phyloP scores from a whole-genome alignment of 2,797 vertebrate species.

The Chaunax sp. region DNA sequence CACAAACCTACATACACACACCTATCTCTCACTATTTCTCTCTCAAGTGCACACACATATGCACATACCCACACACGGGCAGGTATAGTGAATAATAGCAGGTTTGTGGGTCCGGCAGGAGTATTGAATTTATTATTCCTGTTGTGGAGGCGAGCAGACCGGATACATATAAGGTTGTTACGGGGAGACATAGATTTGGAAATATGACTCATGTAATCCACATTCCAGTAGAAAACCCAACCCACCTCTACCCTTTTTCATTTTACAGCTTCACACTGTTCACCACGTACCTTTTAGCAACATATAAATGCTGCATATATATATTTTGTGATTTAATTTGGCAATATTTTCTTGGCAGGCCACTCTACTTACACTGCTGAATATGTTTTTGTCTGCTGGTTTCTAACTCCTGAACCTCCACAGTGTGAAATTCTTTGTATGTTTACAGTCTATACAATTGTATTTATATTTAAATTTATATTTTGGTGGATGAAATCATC shows the following conservation, averaged over 20 bases:
- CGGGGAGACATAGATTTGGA: constrained; percentile 66
- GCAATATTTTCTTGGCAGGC: too few species aligned
- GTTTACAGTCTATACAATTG: too few species aligned
- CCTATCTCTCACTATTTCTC: constrained; percentile 3
- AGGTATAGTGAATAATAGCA: constrained; percentile 58
- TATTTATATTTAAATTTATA: too few species aligned
- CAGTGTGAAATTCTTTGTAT: too few species aligned
- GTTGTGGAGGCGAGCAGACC: constrained; percentile 61
- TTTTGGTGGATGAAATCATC: too few species aligned
- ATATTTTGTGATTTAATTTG: too few species aligned
- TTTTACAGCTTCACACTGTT: constrained; percentile 52
- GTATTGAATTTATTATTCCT: constrained; percentile 68
- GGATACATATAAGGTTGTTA: constrained; percentile 56
- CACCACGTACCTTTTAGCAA: constrained; percentile 48
- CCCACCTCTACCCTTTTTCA: constrained; percentile 35
- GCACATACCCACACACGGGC: constrained; percentile 15
- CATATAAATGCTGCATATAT: too few species aligned
- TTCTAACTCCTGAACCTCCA: too few species aligned
- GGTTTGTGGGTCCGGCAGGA: constrained; percentile 53
- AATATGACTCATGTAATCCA: constrained; percentile 71
- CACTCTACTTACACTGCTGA: too few species aligned
- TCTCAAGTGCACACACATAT: constrained; percentile 16
- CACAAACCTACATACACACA: constrained; percentile 9
- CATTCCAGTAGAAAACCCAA: constrained; percentile 48
- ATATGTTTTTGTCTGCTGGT: too few species aligned